phyloP scores from a whole-genome alignment of 2,888 invertebrate genomes.

The Eupsilia transversa region DNA sequence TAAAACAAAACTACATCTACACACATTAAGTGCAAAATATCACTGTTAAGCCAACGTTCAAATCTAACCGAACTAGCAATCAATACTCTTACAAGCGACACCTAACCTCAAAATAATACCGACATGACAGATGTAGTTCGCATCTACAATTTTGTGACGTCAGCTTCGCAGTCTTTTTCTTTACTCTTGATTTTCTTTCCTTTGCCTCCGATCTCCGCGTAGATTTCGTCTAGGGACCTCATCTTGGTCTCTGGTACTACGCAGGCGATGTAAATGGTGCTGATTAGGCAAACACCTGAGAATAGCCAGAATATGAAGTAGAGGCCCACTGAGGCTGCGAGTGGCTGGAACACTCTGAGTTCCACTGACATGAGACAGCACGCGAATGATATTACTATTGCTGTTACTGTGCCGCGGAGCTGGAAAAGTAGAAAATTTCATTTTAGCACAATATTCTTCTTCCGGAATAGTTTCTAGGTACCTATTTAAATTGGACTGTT shows the following conservation, averaged over 20 bases:
- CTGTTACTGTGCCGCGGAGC: conserved; percentile 86
- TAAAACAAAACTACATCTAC: conserved; percentile 42
- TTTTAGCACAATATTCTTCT: background rate
- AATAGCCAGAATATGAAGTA: conserved; percentile 85
- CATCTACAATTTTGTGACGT: conserved; percentile 81
- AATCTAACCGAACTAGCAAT: conserved; percentile 43
- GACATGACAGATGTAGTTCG: conserved; percentile 35
- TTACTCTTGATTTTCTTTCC: conserved; percentile 66
- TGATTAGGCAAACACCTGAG: conserved; percentile 82
- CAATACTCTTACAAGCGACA: conserved; percentile 45
- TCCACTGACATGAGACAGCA: conserved; percentile 84
- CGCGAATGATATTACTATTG: conserved; percentile 85
- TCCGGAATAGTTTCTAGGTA: background rate
- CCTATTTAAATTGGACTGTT: background rate
- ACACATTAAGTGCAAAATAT: conserved; percentile 58
- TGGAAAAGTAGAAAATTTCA: conserved; percentile 67
- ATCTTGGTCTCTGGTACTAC: conserved; percentile 85
- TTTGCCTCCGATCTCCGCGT: conserved; percentile 82
- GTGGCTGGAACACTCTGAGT: conserved; percentile 84
- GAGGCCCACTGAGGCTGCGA: conserved; percentile 79
- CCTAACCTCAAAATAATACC: conserved; percentile 48
- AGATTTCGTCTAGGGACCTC: conserved; percentile 84
- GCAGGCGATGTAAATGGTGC: conserved; percentile 82
- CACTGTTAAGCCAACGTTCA: conserved; percentile 53
- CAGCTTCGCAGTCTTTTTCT: conserved; percentile 78